Percentiles rank a stretch among this genome's conserved stretches.
phyloP scores from a whole-genome alignment of 2,888 invertebrate species.

The Microchrysa polita region DNA sequence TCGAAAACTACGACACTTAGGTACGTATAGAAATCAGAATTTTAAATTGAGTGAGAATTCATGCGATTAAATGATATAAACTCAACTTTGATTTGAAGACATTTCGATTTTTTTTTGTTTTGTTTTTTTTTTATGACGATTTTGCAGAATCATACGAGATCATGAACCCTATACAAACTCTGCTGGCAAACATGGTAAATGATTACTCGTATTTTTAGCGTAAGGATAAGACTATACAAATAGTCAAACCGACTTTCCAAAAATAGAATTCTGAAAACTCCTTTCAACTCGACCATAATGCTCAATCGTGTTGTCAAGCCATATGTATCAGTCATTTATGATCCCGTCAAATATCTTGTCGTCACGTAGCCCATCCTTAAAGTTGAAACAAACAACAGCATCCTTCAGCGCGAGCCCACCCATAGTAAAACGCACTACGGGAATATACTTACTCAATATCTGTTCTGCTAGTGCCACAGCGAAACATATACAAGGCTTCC shows the following conservation, averaged over 20 bases:
- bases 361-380: conserved; percentile 1
- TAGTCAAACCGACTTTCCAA: no score
- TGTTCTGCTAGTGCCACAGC: not conserved
- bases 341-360: not conserved
- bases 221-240: no score
- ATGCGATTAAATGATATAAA: conserved; percentile 19
- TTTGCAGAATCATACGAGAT: no score
- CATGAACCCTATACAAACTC: no score
- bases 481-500: conserved; percentile 43
- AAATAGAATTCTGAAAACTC: no score
- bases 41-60: conserved; percentile 36
- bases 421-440: not conserved
- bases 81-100: conserved; percentile 15
- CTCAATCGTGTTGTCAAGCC: no score
- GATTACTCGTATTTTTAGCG: no score
- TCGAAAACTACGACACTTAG: conserved; percentile 1
- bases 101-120: no score
- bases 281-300: no score
- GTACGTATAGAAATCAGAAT: conserved; percentile 41
- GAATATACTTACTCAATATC: conserved; percentile 23
- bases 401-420: not conserved
- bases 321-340: not conserved
- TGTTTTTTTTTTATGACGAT: no score
- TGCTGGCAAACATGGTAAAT: no score
- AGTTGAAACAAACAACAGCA: not conserved